Conservation (phyloP, 1,140 invertebrate species). For the Cydia strobilella region DNA sequence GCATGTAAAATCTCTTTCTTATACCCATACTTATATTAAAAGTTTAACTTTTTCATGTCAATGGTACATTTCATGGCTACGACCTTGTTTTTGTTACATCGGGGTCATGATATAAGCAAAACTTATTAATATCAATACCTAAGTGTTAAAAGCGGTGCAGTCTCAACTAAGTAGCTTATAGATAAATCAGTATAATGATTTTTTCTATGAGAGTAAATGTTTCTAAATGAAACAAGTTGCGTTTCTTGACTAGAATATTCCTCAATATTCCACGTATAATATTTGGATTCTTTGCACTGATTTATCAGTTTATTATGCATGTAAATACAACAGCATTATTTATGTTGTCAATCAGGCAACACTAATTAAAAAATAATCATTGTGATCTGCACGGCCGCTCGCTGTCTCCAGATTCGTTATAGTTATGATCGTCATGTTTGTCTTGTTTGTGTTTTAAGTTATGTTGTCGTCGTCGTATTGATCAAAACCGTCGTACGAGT, state of each 20-base stretch:
- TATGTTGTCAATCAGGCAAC: background rate
- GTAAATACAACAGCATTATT: background rate
- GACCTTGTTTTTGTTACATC: slow-evolving; percentile 13
- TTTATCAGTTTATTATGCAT: background rate
- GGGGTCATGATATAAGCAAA: background rate
- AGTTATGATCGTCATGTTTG: too few species aligned
- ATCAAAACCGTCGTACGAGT: too few species aligned
- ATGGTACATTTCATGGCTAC: background rate
- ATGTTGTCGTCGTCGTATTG: too few species aligned
- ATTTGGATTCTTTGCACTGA: background rate
- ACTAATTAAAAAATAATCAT: background rate
- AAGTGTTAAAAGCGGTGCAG: slow-evolving; percentile 15
- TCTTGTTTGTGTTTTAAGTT: too few species aligned
- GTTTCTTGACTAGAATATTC: too few species aligned
- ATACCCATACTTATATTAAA: too few species aligned
- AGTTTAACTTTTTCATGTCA: background rate
- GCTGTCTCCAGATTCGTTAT: too few species aligned
- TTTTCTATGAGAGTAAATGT: background rate
- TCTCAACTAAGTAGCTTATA: background rate
- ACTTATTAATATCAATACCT: slow-evolving; percentile 1
- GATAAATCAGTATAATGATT: background rate
- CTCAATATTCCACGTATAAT: background rate
- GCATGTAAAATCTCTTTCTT: too few species aligned
- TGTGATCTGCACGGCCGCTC: background rate
- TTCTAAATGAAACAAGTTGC: background rate